Evolutionary conservation across 2,113 vertebrate species (phyloP).

Genomic region (Odobenus rosmarus): DNA sequence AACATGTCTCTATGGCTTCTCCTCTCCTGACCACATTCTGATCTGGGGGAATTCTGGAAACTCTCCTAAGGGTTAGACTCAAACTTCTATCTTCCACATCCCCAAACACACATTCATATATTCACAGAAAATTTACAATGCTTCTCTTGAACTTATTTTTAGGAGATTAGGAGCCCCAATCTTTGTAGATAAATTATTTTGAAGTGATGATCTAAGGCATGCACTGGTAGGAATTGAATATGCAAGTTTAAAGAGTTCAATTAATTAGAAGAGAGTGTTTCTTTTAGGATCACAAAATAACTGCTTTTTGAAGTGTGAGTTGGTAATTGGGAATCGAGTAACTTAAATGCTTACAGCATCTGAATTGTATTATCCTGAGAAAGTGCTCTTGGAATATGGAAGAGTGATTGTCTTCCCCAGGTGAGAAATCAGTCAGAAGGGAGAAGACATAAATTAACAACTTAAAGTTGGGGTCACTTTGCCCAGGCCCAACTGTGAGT

Average conservation of each 20-base stretch:
- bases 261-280: slow-evolving; percentile 68
- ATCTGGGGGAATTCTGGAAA: slow-evolving; percentile 22
- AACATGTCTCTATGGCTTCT: neutral
- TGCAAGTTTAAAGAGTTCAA: slow-evolving; percentile 64
- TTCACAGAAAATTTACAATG: slow-evolving; percentile 31
- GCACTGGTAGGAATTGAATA: neutral
- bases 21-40: neutral
- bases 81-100: neutral
- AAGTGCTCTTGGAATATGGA: neutral
- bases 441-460: neutral
- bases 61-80: neutral
- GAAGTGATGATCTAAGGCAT: slow-evolving; percentile 48
- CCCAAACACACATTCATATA: neutral
- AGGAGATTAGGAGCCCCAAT: neutral
- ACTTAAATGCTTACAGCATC: slow-evolving; percentile 29
- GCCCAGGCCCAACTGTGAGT: neutral
- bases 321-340: slow-evolving; percentile 44
- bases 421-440: neutral
- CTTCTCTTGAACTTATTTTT: slow-evolving; percentile 55
- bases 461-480: neutral
- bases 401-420: neutral
- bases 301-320: slow-evolving; percentile 53
- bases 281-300: slow-evolving; percentile 68
- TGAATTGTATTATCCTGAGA: slow-evolving; percentile 11
- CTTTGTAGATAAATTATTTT: slow-evolving; percentile 63